Conservation (phyloP, 2,797 vertebrate genomes). For the Hydrolagus colliei region DNA sequence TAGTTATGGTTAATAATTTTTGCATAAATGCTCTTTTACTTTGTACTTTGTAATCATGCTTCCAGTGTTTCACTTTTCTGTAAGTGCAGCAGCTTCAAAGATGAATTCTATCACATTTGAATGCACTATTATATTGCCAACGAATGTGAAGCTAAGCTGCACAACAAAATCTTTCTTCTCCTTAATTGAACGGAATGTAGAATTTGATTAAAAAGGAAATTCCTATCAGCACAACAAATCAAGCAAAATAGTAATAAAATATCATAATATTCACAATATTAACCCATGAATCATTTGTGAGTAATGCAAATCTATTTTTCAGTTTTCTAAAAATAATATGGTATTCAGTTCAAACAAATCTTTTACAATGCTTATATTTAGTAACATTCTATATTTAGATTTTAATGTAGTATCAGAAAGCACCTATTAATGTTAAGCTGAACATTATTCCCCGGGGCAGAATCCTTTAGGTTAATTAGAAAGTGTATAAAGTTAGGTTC, state of each 20-base stretch:
- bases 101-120: neutral
- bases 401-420: neutral
- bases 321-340: neutral
- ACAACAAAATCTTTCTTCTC: neutral
- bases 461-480: no score
- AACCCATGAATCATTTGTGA: neutral
- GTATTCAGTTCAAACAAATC: neutral
- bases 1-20: constrained; percentile 24
- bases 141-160: neutral
- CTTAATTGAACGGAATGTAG: neutral
- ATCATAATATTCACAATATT: neutral
- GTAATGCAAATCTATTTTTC: neutral
- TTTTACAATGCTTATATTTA: neutral
- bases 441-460: no score
- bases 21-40: constrained; percentile 20
- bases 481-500: no score
- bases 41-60: neutral
- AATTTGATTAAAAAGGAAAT: neutral
- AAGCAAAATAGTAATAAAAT: constrained; percentile 2
- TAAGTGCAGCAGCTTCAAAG: neutral
- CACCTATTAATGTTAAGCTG: no score
- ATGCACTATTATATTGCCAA: neutral
- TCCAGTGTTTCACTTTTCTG: neutral
- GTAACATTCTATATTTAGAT: neutral
- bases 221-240: neutral